Conservation (phyloP, 2,888 invertebrate genomes). For the Lysandra coridon region DNA sequence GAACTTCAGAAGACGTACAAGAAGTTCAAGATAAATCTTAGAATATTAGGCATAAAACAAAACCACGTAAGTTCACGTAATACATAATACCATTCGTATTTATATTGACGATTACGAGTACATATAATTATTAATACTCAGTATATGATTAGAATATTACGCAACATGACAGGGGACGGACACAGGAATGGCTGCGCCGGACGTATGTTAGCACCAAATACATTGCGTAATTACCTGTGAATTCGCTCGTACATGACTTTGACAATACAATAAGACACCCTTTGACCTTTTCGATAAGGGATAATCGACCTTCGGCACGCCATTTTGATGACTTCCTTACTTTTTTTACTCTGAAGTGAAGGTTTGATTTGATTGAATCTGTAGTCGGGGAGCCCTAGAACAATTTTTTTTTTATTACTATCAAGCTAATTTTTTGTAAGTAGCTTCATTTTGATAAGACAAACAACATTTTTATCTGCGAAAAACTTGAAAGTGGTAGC, state of each 20-base stretch:
- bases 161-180: not conserved
- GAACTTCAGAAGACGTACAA: too few relatives aligned
- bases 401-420: too few relatives aligned
- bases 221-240: not conserved
- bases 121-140: conserved; percentile 17
- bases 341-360: too few relatives aligned
- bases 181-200: not conserved
- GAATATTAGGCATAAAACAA: not conserved
- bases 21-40: too few relatives aligned
- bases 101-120: conserved; percentile 4
- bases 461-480: too few relatives aligned
- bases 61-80: not conserved
- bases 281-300: not conserved
- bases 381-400: too few relatives aligned
- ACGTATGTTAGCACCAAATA: conserved; percentile 4
- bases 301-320: not conserved
- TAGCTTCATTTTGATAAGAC: too few relatives aligned
- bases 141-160: conserved; percentile 23
- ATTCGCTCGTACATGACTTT: not conserved
- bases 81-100: not conserved
- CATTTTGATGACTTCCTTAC: too few relatives aligned
- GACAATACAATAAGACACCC: conserved; percentile 12
- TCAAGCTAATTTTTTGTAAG: too few relatives aligned
- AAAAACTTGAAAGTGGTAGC: too few relatives aligned
- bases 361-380: too few relatives aligned